Evolutionary conservation across 2,888 invertebrate genomes (phyloP), one percentile per base, ranked within the genome.

Genomic region (Deroplatys truncata): DNA sequence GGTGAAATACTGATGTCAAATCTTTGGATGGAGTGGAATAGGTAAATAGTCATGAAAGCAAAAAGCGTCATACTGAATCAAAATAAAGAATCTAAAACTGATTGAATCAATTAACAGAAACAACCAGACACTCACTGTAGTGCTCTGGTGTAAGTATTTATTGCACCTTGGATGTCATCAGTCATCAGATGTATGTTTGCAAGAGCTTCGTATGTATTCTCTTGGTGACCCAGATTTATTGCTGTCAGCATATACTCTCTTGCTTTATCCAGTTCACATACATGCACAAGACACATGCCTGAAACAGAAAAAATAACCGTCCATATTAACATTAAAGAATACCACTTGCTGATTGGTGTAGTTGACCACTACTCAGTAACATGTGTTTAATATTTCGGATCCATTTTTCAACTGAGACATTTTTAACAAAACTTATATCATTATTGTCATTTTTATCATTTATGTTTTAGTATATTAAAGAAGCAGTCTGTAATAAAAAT

Each of bases 251-350:
- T 95, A 94, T 96, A 96, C 91, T 96, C 96, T 91, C 96, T 96
- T 0, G 97, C 97, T 90, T 96, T 95, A 85, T 95, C 95, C 31
- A 94, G 92, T 82, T 97, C 96, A n/a, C 96, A 96, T 72, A 97
- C 93, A 91, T 95, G 95, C 93, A 96, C 94, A 89, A 96, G 95
- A 92, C 97, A 97, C 92, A 97, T 96, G 35, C 97, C 98, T 97
- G 92, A 28, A 92, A 85, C 28, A 25, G 43, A 29, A 88, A 84
- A 89, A 28, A 88, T 29, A 88, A n/a, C 13, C 20, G 84, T 85
- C n/a, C 43, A 43, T 72, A 2, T 25, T 35, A 8, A 2, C 13
- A 10, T n/a, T 43, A 43, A 43, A 13, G 13, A 13, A 49, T 87
- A 49, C 85, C 84, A 20, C 85, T 29, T 35, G 85, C n/a, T 72